phyloP scores from a whole-genome alignment of 2,113 vertebrate genomes.

The Herpetotheres cachinnans region DNA sequence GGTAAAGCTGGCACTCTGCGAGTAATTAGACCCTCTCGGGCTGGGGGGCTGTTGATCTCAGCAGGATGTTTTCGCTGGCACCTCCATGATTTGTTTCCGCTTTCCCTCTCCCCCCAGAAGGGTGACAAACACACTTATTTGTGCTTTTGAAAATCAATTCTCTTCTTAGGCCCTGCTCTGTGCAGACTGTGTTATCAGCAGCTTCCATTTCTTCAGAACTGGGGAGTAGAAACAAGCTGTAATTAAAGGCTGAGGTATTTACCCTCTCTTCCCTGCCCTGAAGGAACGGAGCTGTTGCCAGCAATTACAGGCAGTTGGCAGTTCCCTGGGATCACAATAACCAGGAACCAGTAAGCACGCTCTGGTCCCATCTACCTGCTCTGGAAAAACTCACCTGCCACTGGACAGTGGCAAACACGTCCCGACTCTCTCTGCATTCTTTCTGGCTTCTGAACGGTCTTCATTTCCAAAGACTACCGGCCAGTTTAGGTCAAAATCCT shows the following conservation, averaged over 20 bases:
- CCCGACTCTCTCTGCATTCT: neutral
- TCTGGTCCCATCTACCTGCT: neutral
- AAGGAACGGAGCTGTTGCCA: neutral
- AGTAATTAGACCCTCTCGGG: neutral
- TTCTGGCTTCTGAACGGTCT: neutral
- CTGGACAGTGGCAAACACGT: neutral
- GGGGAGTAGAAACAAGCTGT: neutral
- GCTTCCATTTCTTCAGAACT: neutral
- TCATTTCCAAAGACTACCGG: neutral
- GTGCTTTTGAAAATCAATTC: neutral
- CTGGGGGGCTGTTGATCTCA: neutral
- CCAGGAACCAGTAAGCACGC: neutral
- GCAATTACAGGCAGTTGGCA: neutral
- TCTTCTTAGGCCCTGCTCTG: neutral
- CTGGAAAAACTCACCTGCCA: neutral
- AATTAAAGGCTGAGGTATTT: constrained; percentile 1
- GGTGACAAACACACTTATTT: neutral
- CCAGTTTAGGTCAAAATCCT: neutral
- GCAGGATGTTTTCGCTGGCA: neutral
- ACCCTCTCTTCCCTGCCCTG: constrained; percentile 4
- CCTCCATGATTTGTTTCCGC: neutral
- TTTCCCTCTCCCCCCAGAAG: neutral
- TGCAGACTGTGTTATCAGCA: neutral
- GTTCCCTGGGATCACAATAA: neutral
- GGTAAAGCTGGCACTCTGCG: accelerated